Base-by-base conservation (phyloP, 2,888 invertebrate genomes). In the Melikaiella ostensackeni region DNA sequence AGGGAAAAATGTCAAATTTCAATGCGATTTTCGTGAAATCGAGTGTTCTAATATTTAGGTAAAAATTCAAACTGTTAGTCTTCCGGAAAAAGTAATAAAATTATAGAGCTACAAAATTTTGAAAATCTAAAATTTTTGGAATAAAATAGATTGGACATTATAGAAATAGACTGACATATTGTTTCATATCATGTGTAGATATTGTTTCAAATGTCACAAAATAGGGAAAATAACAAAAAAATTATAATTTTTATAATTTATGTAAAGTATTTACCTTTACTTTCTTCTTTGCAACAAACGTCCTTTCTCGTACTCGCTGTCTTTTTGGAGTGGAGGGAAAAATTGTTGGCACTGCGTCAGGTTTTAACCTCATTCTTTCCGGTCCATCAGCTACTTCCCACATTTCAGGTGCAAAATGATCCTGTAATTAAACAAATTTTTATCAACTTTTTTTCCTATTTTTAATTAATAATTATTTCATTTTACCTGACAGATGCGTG, bases 191-290 rank as follows among this genome's bases (percentile, higher is more conserved):
- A 30, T 30, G 30, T 30, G 30, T 30, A 30, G 30, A 30, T 30
- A 30, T 30, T 30, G 30, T 30, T 30, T 30, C 5, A 30, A 30
- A 30, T 30, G 30, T 35, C 7, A 46, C 46, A 46, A 46, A 46
- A 16, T 7, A 16, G 46, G 2, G 46, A 46, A 46, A 16, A 50
- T n/a, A 50, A 50, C 1, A 6, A 50, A 2, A 46, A 46, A 2
- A 50, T 50, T 50, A 50, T n/a, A 50, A n/a, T 50, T n/a, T 19
- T 50, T 50, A n/a, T n/a, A n/a, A n/a, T n/a, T n/a, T n/a, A n/a
- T n/a, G n/a, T n/a, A n/a, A n/a, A n/a, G n/a, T n/a, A 50, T 50
- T 50, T 50, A 50, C 50, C n/a, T 50, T 50, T 50, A 50, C 50
- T 50, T 50, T 50, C 6, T 50, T 50, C n/a, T 50, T 50, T 50